A percentile compares a stretch with the other conserved stretches of the same genome.
Evolutionary conservation across 2,797 vertebrate genomes (phyloP).

Genomic region (Sebastes paucispinis): DNA sequence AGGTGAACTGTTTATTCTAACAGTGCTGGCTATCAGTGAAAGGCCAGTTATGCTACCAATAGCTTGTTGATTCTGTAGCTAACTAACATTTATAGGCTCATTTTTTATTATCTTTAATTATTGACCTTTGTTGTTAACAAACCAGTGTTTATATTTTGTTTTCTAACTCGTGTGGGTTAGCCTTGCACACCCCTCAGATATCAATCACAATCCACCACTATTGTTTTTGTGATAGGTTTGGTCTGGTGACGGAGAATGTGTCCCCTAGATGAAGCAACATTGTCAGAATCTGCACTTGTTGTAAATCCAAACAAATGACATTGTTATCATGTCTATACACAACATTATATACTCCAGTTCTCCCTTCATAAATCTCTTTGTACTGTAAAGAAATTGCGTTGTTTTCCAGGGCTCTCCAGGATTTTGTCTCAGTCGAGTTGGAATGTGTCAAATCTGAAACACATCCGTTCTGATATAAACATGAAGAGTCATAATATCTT

Average conservation of each 20-base stretch:
- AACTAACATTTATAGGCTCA: not conserved
- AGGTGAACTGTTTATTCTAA: not conserved
- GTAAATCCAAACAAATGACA: slow-evolving; percentile 35
- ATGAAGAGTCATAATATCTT: slow-evolving; percentile 15
- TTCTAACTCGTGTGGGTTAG: not conserved
- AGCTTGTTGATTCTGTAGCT: not conserved
- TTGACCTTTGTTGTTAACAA: not conserved
- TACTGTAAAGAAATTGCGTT: slow-evolving; percentile 27
- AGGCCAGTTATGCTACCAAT: not conserved
- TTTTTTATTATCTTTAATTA: not conserved
- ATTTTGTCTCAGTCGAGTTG: slow-evolving; percentile 17
- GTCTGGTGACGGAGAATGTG: slow-evolving; percentile 39
- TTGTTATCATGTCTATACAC: slow-evolving; percentile 5
- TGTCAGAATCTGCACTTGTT: slow-evolving; percentile 14
- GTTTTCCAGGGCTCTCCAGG: slow-evolving; percentile 67
- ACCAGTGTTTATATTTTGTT: slow-evolving; percentile 5
- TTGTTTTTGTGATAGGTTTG: not conserved
- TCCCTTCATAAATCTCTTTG: slow-evolving; percentile 49
- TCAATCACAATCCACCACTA: not conserved
- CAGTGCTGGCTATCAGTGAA: not conserved
- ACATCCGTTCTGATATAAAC: slow-evolving; percentile 26
- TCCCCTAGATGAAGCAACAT: slow-evolving; percentile 23
- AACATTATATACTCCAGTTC: slow-evolving; percentile 47
- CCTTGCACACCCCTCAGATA: not conserved
- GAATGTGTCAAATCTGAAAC: slow-evolving; percentile 19